Evolutionary conservation across 2,797 vertebrate species (phyloP), one percentile per base, ranked within the genome.

Genomic region (Moxostoma hubbsi): DNA sequence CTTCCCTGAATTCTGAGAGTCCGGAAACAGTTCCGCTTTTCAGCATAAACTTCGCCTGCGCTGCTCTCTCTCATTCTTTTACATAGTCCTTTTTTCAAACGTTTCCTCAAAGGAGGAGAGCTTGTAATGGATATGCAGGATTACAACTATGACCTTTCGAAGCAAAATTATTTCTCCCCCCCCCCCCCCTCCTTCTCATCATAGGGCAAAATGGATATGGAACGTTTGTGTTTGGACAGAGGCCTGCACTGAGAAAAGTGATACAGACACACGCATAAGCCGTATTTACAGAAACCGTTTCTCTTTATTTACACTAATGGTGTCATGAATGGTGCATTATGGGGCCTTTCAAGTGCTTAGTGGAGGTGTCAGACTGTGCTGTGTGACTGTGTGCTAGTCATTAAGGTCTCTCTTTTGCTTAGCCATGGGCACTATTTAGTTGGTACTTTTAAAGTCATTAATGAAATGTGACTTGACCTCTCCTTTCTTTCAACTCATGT

Each of bases 381-480:
- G 61, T 43, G 67, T 69, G 85, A 80, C 80, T 86, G 85, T 73
- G 61, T 49, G 46, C 57, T 79, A 74, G 77, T 80, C 81, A 82
- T 85, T 82, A 85, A 54, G 65, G 51, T 63, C 24, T 62, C 50
- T 73, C 72, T 79, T 79, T 80, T 63, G 69, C 68, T 47, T 65
- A 1, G 90, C 94, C 86, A 82, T 51, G 43, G 91, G 93, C 79
- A 75, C 89, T 91, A 90, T 91, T 88, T 87, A 79, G 75, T 78
- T 85, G 75, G 82, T 85, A 85, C 88, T 76, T 57, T 85, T 81
- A 78, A 85, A 88, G 89, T 85, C 88, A 87, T 92, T 88, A 86
- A 91, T 90, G 90, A 90, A 93, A 89, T 77, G 87, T 64, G 77
- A 89, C 81, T 86, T 91, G 89, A 92, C 90, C 89, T 88, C 81